These are phyloP conservation scores for Leucophenga montana DNA, from an alignment of 2,888 invertebrate genomes.

Conservation along the genomic window DNA sequence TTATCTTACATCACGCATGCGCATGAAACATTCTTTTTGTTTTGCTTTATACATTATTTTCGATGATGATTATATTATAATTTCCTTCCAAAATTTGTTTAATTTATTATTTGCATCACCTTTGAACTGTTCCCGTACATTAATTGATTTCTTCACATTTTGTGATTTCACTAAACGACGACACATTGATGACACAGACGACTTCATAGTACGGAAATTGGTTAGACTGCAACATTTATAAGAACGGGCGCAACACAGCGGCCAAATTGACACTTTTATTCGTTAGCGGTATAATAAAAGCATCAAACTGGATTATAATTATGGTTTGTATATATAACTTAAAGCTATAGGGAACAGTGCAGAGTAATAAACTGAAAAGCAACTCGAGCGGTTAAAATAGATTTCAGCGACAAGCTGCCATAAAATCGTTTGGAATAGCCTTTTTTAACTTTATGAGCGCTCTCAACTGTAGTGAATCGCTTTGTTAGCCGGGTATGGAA, in stretches of 20 bases:
- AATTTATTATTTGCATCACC: slow-evolving; percentile 11
- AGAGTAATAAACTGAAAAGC: no score
- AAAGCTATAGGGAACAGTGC: no score
- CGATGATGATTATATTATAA: background rate
- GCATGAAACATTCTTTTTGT: slow-evolving; percentile 70
- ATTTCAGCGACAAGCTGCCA: no score
- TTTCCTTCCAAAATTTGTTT: background rate
- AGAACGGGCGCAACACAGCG: background rate
- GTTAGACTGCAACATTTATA: no score
- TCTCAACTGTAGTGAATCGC: no score
- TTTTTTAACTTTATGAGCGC: no score
- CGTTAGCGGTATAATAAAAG: slow-evolving; percentile 55
- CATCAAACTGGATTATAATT: slow-evolving; percentile 73
- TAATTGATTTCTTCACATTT: slow-evolving; percentile 2
- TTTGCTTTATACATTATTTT: slow-evolving; percentile 52
- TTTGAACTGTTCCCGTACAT: slow-evolving; percentile 4
- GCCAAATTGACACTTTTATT: background rate
- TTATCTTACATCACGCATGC: slow-evolving; percentile 74
- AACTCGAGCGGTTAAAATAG: no score
- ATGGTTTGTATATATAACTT: slow-evolving; percentile 60
- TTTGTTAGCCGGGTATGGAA: no score
- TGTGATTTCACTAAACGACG: background rate
- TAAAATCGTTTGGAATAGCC: no score
- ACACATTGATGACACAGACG: background rate
- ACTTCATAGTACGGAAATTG: slow-evolving; percentile 26